phyloP scores from a whole-genome alignment of 2,113 vertebrate genomes.

The Brienomyrus brachyistius region DNA sequence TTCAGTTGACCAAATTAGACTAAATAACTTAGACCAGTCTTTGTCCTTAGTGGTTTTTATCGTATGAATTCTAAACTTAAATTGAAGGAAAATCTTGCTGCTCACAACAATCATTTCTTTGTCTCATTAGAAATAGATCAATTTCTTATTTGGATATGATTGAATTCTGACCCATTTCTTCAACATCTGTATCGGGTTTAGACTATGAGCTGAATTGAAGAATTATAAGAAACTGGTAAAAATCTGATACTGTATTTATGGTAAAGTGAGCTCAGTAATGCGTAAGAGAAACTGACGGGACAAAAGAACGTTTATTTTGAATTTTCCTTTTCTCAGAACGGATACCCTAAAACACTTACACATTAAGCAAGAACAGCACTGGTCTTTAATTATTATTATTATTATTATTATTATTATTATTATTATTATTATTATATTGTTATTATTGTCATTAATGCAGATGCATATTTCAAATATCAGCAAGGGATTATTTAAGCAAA shows the following conservation, averaged over 20 bases:
- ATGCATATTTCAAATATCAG: no score
- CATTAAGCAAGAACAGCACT: no score
- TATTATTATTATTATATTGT: no score
- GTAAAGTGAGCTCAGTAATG: not conserved
- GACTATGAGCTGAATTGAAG: not conserved
- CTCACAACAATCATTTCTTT: not conserved
- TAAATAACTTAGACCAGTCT: no score
- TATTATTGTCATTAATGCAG: no score
- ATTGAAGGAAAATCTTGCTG: no score
- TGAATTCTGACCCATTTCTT: not conserved
- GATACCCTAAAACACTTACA: not conserved
- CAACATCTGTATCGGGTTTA: not conserved
- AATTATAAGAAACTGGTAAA: not conserved
- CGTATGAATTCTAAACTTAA: no score
- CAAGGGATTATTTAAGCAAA: no score
- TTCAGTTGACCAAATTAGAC: no score
- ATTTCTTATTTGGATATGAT: not conserved
- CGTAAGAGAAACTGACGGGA: not conserved
- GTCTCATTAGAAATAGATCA: not conserved
- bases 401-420: no score
- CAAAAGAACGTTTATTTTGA: not conserved
- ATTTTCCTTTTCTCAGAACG: not conserved
- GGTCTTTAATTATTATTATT: no score
- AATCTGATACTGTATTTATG: not conserved
- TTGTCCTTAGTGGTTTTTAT: no score